Base-by-base conservation (phyloP, 2,797 vertebrate genomes). In the Melanotaenia parkinsoni region DNA sequence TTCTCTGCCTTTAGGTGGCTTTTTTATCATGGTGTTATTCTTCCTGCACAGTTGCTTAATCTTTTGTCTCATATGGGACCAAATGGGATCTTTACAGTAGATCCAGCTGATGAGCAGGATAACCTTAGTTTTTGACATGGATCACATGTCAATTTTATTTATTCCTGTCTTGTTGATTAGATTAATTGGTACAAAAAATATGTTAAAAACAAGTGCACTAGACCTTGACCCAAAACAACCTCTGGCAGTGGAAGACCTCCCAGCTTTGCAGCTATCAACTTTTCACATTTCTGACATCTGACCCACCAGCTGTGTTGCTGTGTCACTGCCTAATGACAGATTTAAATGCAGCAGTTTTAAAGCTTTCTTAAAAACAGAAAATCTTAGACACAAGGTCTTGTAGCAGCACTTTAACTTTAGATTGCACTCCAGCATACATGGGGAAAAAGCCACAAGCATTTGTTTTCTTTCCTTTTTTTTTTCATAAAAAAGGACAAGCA, bases 91-190 rank as follows among this genome's bases (percentile, higher is more conserved):
- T 76, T 70, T 65, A 62, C 64, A 66, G 65, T 22, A 37, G 38
- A 76, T 51, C 47, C n/a, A 18, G 50, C 14, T 64, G 57, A 76
- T 69, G 43, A 37, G n/a, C 30, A 16, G 74, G n/a, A 67, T 50
- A 4, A 70, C 63, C 30, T 40, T 72, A 12, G 30, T 63, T 61
- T 67, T 0, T 5, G 16, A 16, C n/a, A 14, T 0, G 57, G 40
- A 47, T 64, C 56, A 33, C 45, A 13, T 59, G 24, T 26, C 74
- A 64, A 77, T 74, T 76, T 56, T 70, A 67, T 67, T 53, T 47
- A 20, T 59, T 6, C 32, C 67, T 22, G 4, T 43, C 20, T 14
- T n/a, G 6, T 22, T 66, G 5, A 70, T 68, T 63, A 53, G 72
- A 70, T 67, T 6, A 58, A 68, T 67, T 13, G 11, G 47, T 58